A percentile compares a stretch with the other conserved stretches of the same genome.
phyloP scores from a whole-genome alignment of 2,888 invertebrate species.

The Diloba caeruleocephala region DNA sequence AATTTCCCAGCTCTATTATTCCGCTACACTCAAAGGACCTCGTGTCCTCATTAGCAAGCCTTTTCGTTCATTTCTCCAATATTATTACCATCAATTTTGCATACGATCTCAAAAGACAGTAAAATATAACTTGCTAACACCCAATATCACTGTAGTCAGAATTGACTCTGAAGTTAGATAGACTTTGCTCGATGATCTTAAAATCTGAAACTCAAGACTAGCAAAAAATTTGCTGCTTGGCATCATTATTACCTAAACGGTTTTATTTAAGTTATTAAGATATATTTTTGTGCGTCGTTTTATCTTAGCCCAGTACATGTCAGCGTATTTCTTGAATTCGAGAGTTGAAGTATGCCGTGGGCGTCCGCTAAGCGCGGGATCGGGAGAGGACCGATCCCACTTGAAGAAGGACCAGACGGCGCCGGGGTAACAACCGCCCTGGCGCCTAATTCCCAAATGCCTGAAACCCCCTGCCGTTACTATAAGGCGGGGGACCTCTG shows the following conservation, averaged over 20 bases:
- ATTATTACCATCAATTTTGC: conserved; percentile 27
- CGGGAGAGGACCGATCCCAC: too few species aligned
- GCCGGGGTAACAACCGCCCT: too few species aligned
- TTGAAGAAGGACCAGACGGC: too few species aligned
- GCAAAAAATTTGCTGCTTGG: conserved; percentile 13
- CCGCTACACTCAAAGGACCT: conserved; percentile 12
- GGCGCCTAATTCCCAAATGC: too few species aligned
- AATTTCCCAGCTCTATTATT: not conserved
- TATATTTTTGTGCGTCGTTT: not conserved
- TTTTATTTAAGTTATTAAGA: not conserved
- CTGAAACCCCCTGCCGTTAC: too few species aligned
- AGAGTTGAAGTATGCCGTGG: too few species aligned
- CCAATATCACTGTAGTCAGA: too few species aligned
- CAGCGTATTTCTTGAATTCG: too few species aligned
- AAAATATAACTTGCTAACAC: too few species aligned
- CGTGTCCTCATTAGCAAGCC: conserved; percentile 20
- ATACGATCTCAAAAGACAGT: conserved; percentile 14
- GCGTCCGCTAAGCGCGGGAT: too few species aligned
- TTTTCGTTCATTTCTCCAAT: conserved; percentile 4
- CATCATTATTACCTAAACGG: not conserved
- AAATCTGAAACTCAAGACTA: conserved; percentile 8
- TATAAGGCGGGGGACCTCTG: too few species aligned
- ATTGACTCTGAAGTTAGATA: conserved; percentile 7
- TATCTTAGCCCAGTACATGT: not conserved
- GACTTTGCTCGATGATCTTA: conserved; percentile 22